A percentile compares a stretch with the other conserved stretches of the same genome.
Evolutionary conservation across 2,888 invertebrate species (phyloP).

Genomic region (Conistra vaccinii): DNA sequence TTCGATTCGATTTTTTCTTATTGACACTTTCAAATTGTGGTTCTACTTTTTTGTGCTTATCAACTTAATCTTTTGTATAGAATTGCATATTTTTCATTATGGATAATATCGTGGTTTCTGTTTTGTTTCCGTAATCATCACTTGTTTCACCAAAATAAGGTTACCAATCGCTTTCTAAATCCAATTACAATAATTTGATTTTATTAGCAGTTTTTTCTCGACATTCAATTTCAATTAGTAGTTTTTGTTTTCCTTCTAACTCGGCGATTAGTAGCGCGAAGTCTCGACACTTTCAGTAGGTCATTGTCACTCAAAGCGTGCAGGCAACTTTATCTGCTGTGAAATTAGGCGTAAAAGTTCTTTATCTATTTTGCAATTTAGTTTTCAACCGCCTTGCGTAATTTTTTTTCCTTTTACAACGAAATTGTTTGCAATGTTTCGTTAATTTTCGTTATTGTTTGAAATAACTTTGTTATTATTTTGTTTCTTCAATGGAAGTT

Average conservation of each 20-base stretch:
- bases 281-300: slow-evolving; percentile 79
- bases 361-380: slow-evolving; percentile 83
- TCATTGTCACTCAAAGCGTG: slow-evolving; percentile 86
- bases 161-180: slow-evolving; percentile 10
- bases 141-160: neutral
- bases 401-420: slow-evolving; percentile 75
- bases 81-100: neutral
- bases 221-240: slow-evolving; percentile 32
- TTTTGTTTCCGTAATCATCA: slow-evolving; percentile 12
- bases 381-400: slow-evolving; percentile 81
- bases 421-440: slow-evolving; percentile 48
- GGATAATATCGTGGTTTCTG: neutral
- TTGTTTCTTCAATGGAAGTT: slow-evolving; percentile 33
- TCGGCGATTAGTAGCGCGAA: slow-evolving; percentile 62
- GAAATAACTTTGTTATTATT: slow-evolving; percentile 36
- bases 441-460: slow-evolving; percentile 36
- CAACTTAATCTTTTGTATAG: neutral
- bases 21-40: neutral
- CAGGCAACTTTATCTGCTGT: slow-evolving; percentile 81
- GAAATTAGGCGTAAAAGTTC: slow-evolving; percentile 86
- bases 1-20: neutral
- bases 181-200: neutral
- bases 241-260: slow-evolving; percentile 49
- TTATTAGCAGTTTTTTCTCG: slow-evolving; percentile 5
- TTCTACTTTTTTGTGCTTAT: slow-evolving; percentile 1